Base-by-base conservation (phyloP, 2,888 invertebrate genomes). In the Ormyrus nitidulus region DNA sequence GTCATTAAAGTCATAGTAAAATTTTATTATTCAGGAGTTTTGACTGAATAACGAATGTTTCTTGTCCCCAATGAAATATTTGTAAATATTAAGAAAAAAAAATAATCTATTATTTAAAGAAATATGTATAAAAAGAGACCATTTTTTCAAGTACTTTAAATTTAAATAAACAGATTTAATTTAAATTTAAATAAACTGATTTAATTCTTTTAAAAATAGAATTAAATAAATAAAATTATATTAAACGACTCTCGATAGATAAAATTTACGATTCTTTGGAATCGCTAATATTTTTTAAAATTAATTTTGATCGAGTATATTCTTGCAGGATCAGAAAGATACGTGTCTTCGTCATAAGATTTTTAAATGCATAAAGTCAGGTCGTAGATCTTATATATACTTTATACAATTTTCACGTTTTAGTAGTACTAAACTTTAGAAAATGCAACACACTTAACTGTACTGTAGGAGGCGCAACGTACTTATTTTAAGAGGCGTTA, bases 391-490 rank as follows among this genome's bases (percentile, higher is more conserved):
- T 73, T 65, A 53, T 56, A 13, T 44, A 73, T 68, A 72, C 53
- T 13, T 78, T 72, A 58, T 66, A 68, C 54, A 68, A 78, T 66
- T 61, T 78, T 56, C 61, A 68, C 44, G 53, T 78, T 73, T 68
- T 62, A 6, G 5, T 73, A 79, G 61, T n/a, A 19, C 62, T 68
- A 54, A 73, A 51, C 11, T 62, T 58, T 73, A 56, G 34, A 58
- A 62, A 58, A 46, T 48, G 6, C 9, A 11, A 64, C 11, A 13
- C n/a, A 51, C 46, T 51, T 13, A 59, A 34, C 9, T n/a, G 49
- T 58, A 71, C 56, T 70, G 34, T 71, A 70, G 7, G 19, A 51
- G 51, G 64, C 64, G 49, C 58, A 58, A 46, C 34, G 51, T 79
- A 70, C 69, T 79, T 74, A 79, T 64, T 70, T 64, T 64, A 53